phyloP scores from a whole-genome alignment of 2,888 invertebrate genomes.

The Melieria crassipennis region DNA sequence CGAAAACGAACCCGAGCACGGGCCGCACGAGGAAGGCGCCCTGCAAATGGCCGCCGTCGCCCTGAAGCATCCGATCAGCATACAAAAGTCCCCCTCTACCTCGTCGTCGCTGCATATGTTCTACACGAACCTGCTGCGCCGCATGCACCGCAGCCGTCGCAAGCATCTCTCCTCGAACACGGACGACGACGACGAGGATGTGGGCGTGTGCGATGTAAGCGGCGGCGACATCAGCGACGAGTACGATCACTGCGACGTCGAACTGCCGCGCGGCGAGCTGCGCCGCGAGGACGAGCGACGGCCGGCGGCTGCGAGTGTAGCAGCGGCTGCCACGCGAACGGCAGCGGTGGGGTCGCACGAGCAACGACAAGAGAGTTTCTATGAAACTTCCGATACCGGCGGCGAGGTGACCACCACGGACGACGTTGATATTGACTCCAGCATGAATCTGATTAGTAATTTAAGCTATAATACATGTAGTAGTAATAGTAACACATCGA shows the following conservation, averaged over 20 bases:
- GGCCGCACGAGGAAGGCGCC: slow-evolving; percentile 44
- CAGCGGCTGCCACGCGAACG: background rate
- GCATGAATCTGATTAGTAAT: slow-evolving; percentile 63
- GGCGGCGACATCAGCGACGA: slow-evolving; percentile 59
- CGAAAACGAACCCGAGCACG: slow-evolving; percentile 30
- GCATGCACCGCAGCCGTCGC: slow-evolving; percentile 49
- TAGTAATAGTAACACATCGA: slow-evolving; percentile 65
- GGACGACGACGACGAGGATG: slow-evolving; percentile 56
- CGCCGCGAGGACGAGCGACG: background rate
- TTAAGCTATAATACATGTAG: slow-evolving; percentile 61
- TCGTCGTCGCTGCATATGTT: slow-evolving; percentile 57
- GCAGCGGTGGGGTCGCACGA: slow-evolving; percentile 4
- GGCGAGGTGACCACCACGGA: slow-evolving; percentile 60
- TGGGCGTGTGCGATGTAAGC: slow-evolving; percentile 59
- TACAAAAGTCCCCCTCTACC: slow-evolving; percentile 57
- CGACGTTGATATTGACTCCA: slow-evolving; percentile 59
- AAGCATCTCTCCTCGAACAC: slow-evolving; percentile 53
- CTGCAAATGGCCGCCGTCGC: slow-evolving; percentile 34
- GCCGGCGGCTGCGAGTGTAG: background rate
- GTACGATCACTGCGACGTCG: slow-evolving; percentile 57
- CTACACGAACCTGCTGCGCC: slow-evolving; percentile 58
- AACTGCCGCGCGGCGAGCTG: slow-evolving; percentile 38
- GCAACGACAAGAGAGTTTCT: slow-evolving; percentile 56
- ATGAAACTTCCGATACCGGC: slow-evolving; percentile 64
- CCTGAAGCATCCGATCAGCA: slow-evolving; percentile 11